phyloP scores from a whole-genome alignment of 2,797 vertebrate genomes.

The Notoglanidium macrostoma region DNA sequence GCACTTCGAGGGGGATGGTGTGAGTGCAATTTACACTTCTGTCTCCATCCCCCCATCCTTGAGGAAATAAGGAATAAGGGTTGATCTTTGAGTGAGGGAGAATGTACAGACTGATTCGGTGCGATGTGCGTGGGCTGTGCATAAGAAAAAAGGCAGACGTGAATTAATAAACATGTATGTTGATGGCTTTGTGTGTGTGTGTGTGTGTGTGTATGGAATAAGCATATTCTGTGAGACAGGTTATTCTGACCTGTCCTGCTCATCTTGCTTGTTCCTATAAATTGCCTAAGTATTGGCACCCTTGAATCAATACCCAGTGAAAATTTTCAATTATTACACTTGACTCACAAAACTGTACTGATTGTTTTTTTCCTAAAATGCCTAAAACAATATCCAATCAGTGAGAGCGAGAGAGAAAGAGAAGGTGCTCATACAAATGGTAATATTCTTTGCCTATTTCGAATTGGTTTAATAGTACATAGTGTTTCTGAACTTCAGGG shows the following conservation, averaged over 20 bases:
- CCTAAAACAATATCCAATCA: conserved; percentile 8
- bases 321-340: conserved; percentile 3
- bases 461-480: conserved; percentile 31
- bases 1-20: conserved; percentile 51
- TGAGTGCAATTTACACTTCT: conserved; percentile 47
- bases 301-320: background rate
- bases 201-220: background rate
- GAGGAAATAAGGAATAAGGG: conserved; percentile 39
- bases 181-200: conserved; percentile 8
- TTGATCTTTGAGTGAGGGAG: conserved; percentile 40
- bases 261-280: background rate
- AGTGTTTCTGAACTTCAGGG: background rate
- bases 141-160: conserved; percentile 26
- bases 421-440: conserved; percentile 13
- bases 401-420: conserved; percentile 19
- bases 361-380: conserved; percentile 15
- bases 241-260: background rate
- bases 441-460: conserved; percentile 14
- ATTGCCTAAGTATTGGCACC: conserved; percentile 16
- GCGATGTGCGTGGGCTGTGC: conserved; percentile 32
- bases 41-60: conserved; percentile 56
- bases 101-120: conserved; percentile 25
- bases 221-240: background rate
- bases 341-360: background rate
- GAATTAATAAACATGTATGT: conserved; percentile 24